Evolutionary conservation across 2,113 vertebrate species (phyloP), one percentile per base, ranked within the genome.

Genomic region (Gadus macrocephalus): DNA sequence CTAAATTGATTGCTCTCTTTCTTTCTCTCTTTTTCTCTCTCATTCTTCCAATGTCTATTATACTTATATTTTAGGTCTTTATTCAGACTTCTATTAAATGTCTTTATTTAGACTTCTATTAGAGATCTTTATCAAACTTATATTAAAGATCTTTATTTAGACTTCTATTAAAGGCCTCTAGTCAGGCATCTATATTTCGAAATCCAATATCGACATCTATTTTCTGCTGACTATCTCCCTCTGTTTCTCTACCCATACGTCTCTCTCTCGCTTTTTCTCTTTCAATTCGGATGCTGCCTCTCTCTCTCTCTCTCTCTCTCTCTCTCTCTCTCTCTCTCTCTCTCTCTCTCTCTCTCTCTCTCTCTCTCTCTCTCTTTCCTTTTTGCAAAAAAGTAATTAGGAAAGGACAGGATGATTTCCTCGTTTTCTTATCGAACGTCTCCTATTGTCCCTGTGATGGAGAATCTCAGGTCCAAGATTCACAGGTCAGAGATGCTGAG

Each of bases 321-420:
- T 68, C 81, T 84, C 67, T 68, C 28, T 79, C 68, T 62, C 66
- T 79, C 75, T 69, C 15, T 56, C 15, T 56, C 55, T 56, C 15
- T 16, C 17, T n/a, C 16, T 66, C 5, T 22, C 64, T 49, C 35
- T 55, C 5, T 25, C 20, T 28, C 20, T 20, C 20, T 20, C 20
- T 20, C 59, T 11, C n/a, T 22, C 20, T 19, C 60, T 61, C 60
- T 62, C 0, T 74, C 62, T 69, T 69, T 69, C 73, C 63, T 79
- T 74, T 72, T 79, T 70, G 66, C 72, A 79, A 53, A 68, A 74
- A 78, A 72, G 86, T 85, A 83, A 88, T 86, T 83, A 82, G 86
- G 85, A 79, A 75, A 68, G 42, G 71, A 68, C 64, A 42, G 62
- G 42, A 69, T 35, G 71, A 28, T 67, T 77, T 78, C 72, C 72